Base-by-base conservation (phyloP, 2,888 invertebrate genomes). In the Scelioninae gen. 2 region DNA sequence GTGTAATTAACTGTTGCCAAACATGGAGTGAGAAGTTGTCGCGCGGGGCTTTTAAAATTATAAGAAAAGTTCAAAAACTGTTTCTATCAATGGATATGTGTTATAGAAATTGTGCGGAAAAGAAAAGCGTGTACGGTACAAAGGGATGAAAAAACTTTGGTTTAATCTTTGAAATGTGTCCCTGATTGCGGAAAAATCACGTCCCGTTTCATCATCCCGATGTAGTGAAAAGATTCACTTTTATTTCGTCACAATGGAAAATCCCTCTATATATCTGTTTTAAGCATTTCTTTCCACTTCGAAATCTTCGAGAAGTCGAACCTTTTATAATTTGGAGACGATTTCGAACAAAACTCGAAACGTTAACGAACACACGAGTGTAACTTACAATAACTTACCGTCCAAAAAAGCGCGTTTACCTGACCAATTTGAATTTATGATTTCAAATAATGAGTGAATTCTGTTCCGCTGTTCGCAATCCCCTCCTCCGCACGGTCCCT, bases 111-210 rank as follows among this genome's bases (percentile, higher is more conserved):
- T 6, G 46, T 22, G n/a, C 46, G 25, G 25, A 25, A 35, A 58
- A 58, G 33, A 58, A 58, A 46, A 18, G 15, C 35, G 18, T n/a
- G 19, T n/a, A 18, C 18, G 3, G 2, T 25, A 37, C 25, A 53
- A 53, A 64, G 45, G 53, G 28, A 53, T 15, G 53, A 58, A 35
- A 41, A 58, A 58, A 64, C 53, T 64, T 64, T 18, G 37, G 45
- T 64, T 64, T 53, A 64, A 64, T 64, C 64, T 53, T 53, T 43
- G 53, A 64, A 64, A 64, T 64, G 64, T 64, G 63, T 53, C 53
- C 37, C 16, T 53, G 64, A 64, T 64, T 64, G 64, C 53, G 13
- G 45, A 53, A 64, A 64, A 64, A 50, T 45, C 35, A 16, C 45
- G 37, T 53, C 45, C 37, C 18, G 33, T 55, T 55, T 55, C 46